Evolutionary conservation across 2,113 vertebrate genomes (phyloP).

Genomic region (Grus americana): DNA sequence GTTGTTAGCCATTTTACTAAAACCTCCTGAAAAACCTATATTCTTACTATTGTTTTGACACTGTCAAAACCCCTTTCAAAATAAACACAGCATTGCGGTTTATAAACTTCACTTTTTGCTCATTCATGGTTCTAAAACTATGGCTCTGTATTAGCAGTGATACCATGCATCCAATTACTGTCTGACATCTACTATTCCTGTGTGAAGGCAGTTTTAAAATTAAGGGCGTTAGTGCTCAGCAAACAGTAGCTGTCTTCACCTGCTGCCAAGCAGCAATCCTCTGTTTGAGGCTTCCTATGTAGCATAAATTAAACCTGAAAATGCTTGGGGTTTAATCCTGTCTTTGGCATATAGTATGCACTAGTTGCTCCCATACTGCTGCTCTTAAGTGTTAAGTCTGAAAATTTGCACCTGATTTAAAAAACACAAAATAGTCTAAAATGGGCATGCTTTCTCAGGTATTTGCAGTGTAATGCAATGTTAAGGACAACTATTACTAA

Average conservation of each 20-base stretch:
- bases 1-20: not conserved
- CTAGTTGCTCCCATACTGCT: not conserved
- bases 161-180: not conserved
- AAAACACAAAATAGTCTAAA: not conserved
- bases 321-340: not conserved
- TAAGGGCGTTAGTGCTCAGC: not conserved
- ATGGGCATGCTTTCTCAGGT: not conserved
- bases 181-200: not conserved
- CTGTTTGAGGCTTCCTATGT: not conserved
- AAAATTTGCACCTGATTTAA: not conserved
- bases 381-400: not conserved
- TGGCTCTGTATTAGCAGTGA: not conserved
- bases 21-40: not conserved
- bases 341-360: not conserved
- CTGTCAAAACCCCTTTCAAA: not conserved
- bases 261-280: not conserved
- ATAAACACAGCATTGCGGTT: not conserved
- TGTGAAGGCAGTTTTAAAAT: not conserved
- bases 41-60: not conserved
- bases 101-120: not conserved
- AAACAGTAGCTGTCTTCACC: not conserved
- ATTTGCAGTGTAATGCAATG: not conserved
- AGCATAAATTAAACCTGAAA: not conserved
- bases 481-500: not conserved
- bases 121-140: not conserved